These are phyloP conservation scores for Cathartes aura DNA, from an alignment of 2,113 vertebrate genomes.

Conservation along the genomic window DNA sequence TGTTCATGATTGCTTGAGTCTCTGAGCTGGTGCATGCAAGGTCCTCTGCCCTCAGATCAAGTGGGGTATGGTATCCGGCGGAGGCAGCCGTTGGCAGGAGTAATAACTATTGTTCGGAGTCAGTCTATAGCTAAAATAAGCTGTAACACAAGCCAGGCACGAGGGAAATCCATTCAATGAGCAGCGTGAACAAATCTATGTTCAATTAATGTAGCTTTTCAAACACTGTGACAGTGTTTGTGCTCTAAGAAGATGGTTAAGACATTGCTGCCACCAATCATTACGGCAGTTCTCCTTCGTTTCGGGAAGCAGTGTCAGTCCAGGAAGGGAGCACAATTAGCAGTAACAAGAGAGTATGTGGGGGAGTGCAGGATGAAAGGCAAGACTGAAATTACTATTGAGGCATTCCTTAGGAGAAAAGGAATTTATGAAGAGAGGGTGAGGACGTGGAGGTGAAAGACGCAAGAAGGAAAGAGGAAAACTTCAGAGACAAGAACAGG, in stretches of 20 bases:
- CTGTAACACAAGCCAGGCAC: constrained; percentile 42
- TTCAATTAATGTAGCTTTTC: constrained; percentile 70
- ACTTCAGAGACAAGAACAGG: not conserved
- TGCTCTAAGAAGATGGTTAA: constrained; percentile 62
- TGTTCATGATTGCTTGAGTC: not conserved
- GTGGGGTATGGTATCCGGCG: fast-evolving
- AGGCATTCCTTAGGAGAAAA: not conserved
- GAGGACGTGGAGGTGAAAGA: not conserved
- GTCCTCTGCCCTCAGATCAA: not conserved
- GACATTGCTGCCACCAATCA: constrained; percentile 67
- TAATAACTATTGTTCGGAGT: not conserved
- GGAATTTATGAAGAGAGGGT: not conserved
- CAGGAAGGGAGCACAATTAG: constrained; percentile 61
- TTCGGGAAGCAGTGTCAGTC: constrained; percentile 55
- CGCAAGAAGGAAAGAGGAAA: not conserved
- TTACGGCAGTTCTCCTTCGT: constrained; percentile 35
- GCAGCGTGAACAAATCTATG: constrained; percentile 66
- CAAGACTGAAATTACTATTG: not conserved
- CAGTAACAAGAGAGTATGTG: constrained; percentile 24
- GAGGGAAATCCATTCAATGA: constrained; percentile 61
- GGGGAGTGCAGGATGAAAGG: constrained; percentile 17
- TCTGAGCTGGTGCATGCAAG: not conserved
- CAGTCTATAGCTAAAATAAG: constrained; percentile 53
- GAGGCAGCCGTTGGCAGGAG: not conserved
- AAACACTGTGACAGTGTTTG: constrained; percentile 65